Conservation (phyloP, 37 sponge, comb jelly and placozoan species). For the Amphimedon queenslandica region DNA sequence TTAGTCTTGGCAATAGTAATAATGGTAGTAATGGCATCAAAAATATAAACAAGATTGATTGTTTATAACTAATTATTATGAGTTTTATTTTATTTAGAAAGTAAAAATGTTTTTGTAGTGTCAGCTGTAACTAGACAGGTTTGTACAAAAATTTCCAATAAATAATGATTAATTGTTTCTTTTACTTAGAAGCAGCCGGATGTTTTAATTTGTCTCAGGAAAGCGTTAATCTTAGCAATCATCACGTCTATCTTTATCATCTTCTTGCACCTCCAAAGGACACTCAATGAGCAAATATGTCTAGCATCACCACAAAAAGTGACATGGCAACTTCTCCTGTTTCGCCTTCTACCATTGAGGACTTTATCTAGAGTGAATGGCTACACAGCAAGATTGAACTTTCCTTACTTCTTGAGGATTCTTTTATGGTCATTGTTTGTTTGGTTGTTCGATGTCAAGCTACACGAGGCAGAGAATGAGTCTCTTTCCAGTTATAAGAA, state of each 20-base stretch:
- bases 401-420: constrained; percentile 60
- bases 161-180: too few relatives aligned
- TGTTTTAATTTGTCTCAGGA: background rate
- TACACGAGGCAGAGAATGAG: constrained; percentile 68
- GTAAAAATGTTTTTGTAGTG: background rate
- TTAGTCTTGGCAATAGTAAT: too few relatives aligned
- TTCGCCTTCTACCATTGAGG: constrained; percentile 64
- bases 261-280: constrained; percentile 26
- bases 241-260: background rate
- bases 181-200: too few relatives aligned
- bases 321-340: constrained; percentile 52
- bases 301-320: background rate
- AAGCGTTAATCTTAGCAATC: background rate
- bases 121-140: too few relatives aligned
- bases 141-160: too few relatives aligned
- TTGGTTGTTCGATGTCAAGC: constrained; percentile 61
- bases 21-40: too few relatives aligned
- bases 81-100: background rate
- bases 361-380: constrained; percentile 73
- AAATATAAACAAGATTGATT: too few relatives aligned
- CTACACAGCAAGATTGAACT: constrained; percentile 11
- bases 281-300: constrained; percentile 6
- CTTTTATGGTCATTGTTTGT: constrained; percentile 70
- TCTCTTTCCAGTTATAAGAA: constrained; percentile 51
- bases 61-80: constrained; percentile 2